These are phyloP conservation scores for Ophiodon elongatus DNA, from an alignment of 2,113 vertebrate genomes.

Conservation along the genomic window DNA sequence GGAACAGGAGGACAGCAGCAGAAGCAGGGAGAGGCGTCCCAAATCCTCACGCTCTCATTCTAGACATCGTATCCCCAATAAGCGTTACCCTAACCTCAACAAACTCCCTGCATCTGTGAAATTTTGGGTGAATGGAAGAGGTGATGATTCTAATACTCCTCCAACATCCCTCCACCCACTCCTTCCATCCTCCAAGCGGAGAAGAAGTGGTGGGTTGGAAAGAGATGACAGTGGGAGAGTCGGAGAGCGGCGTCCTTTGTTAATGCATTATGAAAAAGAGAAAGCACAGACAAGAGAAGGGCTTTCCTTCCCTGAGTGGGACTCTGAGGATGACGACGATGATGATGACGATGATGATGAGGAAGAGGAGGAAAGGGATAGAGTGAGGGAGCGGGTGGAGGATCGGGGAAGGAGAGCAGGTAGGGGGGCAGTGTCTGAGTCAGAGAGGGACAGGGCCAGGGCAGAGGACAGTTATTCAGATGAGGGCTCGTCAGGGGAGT, in stretches of 20 bases:
- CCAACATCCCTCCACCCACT: constrained; percentile 82
- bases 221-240: constrained; percentile 73
- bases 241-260: constrained; percentile 83
- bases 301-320: constrained; percentile 86
- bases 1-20: constrained; percentile 79
- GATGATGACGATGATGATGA: constrained; percentile 73
- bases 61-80: constrained; percentile 75
- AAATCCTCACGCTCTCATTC: constrained; percentile 78
- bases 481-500: constrained; percentile 85
- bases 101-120: constrained; percentile 87
- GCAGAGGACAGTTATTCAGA: constrained; percentile 86
- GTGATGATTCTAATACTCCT: constrained; percentile 73
- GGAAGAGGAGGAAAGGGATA: constrained; percentile 72
- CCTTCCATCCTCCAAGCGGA: constrained; percentile 80
- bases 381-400: constrained; percentile 69
- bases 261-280: constrained; percentile 84
- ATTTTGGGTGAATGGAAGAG: constrained; percentile 85
- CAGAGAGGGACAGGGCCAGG: constrained; percentile 82
- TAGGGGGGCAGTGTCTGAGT: constrained; percentile 83
- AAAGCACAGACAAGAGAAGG: constrained; percentile 84
- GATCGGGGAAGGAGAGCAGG: constrained; percentile 75
- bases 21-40: constrained; percentile 77
- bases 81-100: constrained; percentile 84
- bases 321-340: constrained; percentile 82
- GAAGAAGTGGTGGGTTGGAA: constrained; percentile 80